phyloP scores from a whole-genome alignment of 92 coral and sea anemone species.

The Actinostola sp. region DNA sequence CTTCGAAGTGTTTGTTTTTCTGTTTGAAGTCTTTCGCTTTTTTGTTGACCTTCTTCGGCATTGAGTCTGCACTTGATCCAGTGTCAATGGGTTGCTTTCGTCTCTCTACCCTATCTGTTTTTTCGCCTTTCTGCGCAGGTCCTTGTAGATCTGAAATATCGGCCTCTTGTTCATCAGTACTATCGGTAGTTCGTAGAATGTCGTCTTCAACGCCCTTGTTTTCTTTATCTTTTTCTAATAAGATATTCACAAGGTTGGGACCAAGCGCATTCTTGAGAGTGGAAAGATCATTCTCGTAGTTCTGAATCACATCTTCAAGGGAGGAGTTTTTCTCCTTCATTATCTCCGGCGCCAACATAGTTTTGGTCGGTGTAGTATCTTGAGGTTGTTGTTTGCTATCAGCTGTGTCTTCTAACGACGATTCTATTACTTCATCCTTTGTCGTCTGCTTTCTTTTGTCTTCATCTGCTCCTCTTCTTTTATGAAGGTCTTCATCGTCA shows the following conservation, averaged over 20 bases:
- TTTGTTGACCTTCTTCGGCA: too few species aligned
- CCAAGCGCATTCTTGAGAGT: slow-evolving; percentile 38
- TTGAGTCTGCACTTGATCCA: too few species aligned
- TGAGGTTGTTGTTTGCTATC: not conserved
- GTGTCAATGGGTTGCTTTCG: not conserved
- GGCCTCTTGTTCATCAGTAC: not conserved
- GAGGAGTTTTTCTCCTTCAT: slow-evolving; percentile 19
- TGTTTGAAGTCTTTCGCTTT: too few species aligned
- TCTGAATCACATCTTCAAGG: slow-evolving; percentile 35
- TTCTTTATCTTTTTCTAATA: not conserved
- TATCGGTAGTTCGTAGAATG: too few species aligned
- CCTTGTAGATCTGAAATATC: too few species aligned
- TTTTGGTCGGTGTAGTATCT: too few species aligned
- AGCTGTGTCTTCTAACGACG: too few species aligned
- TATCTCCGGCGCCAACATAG: slow-evolving; percentile 5
- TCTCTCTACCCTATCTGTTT: not conserved
- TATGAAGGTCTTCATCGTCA: too few species aligned
- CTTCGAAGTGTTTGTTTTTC: too few species aligned
- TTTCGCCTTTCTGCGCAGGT: not conserved
- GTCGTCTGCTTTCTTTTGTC: not conserved
- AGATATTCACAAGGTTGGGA: slow-evolving; percentile 11
- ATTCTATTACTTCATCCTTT: too few species aligned
- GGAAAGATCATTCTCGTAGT: slow-evolving; percentile 49
- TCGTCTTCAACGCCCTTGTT: too few species aligned
- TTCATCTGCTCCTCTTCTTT: too few species aligned